These are phyloP conservation scores for Tetranychus piercei DNA, from an alignment of 2,888 invertebrate species.

Conservation along the genomic window DNA sequence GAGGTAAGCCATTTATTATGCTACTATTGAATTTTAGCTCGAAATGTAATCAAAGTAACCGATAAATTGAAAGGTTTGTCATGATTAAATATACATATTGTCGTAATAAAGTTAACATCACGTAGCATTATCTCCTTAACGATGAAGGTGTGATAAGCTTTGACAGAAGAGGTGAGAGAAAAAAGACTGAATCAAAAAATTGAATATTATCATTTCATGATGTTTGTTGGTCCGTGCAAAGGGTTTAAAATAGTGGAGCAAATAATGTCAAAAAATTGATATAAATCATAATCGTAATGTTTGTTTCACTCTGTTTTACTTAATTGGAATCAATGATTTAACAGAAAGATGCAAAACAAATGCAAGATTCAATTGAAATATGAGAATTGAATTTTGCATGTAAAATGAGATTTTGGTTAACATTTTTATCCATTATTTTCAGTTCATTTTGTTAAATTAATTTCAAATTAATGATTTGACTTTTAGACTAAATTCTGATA, in stretches of 20 bases:
- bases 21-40: not conserved
- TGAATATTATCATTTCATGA: not conserved
- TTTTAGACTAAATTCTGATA: too few relatives aligned
- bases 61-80: not conserved
- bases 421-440: not conserved
- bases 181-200: not conserved
- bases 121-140: too few relatives aligned
- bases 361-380: not conserved
- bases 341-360: not conserved
- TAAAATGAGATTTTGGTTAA: not conserved
- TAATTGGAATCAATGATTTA: conserved; percentile 4
- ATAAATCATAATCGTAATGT: too few relatives aligned
- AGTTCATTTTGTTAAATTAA: too few relatives aligned
- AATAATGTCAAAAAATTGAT: not conserved
- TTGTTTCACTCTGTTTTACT: not conserved
- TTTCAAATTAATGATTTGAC: too few relatives aligned
- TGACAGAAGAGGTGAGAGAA: too few relatives aligned
- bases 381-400: not conserved
- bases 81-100: conserved; percentile 3
- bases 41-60: not conserved
- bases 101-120: too few relatives aligned
- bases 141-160: not conserved
- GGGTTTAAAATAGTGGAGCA: not conserved
- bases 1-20: conserved; percentile 37
- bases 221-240: not conserved